phyloP scores from a whole-genome alignment of 2,888 invertebrate species.

The Archaeoteleia sp. region DNA sequence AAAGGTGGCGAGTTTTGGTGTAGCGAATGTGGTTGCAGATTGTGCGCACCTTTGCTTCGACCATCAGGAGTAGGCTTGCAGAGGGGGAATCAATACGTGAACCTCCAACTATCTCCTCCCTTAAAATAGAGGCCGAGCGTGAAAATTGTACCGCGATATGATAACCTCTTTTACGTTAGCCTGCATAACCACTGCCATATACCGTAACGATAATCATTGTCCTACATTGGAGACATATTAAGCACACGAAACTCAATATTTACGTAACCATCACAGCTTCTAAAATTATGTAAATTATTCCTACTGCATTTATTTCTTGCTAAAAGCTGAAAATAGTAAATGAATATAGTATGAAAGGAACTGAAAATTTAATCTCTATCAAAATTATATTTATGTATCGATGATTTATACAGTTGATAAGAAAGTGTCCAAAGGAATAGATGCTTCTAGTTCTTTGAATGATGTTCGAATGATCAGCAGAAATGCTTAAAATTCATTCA shows the following conservation, averaged over 20 bases:
- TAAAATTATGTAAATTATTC: too few relatives aligned
- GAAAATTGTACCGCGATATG: slow-evolving; percentile 16
- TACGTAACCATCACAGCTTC: too few relatives aligned
- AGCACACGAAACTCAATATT: too few relatives aligned
- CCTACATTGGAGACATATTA: slow-evolving; percentile 4
- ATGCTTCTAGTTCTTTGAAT: too few relatives aligned
- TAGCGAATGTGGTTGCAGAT: slow-evolving; percentile 28
- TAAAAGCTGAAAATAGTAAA: neutral
- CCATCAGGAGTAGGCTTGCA: slow-evolving; percentile 49
- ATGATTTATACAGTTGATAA: too few relatives aligned
- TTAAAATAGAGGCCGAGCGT: slow-evolving; percentile 42
- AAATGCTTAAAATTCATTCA: too few relatives aligned
- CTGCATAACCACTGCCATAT: neutral
- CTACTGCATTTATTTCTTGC: neutral
- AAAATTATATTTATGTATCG: too few relatives aligned
- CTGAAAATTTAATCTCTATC: too few relatives aligned
- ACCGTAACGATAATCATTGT: slow-evolving; percentile 12
- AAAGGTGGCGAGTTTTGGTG: slow-evolving; percentile 22
- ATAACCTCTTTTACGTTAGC: slow-evolving; percentile 24
- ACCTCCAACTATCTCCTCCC: slow-evolving; percentile 24
- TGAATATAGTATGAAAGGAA: too few relatives aligned
- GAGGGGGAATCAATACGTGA: slow-evolving; percentile 43
- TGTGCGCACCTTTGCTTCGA: slow-evolving; percentile 42
- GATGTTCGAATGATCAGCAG: too few relatives aligned
- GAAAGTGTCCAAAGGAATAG: too few relatives aligned